Evolutionary conservation across 2,797 vertebrate species (phyloP), one percentile per base, ranked within the genome.

Genomic region (Poecilia velifera): DNA sequence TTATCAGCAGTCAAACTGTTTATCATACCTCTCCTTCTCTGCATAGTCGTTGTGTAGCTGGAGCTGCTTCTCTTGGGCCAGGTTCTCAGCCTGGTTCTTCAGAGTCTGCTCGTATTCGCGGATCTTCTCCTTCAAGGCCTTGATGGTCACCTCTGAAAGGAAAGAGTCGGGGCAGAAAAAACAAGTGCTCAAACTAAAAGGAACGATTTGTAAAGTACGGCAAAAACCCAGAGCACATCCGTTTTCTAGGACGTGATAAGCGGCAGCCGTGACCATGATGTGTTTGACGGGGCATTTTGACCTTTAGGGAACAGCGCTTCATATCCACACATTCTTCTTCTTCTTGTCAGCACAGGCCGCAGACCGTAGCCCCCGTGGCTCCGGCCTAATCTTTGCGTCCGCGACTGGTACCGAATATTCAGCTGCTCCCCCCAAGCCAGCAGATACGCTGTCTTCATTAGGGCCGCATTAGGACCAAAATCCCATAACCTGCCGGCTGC

Each of bases 81-180:
- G 96, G 86, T 96, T 98, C 95, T 99, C 97, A 0, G 97, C 97
- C 94, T 98, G 97, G 94, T 96, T 98, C 96, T 97, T 99, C 96
- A 99, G 93, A 84, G 97, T 98, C 96, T 98, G 98, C 85, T 99
- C 98, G 84, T 98, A 99, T 93, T 99, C 98, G 73, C 98, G 97
- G 94, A 99, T 98, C 95, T 98, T 99, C 95, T 99, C 98, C 95
- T 98, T 99, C 96, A 99, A 97, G 93, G 97, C 96, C 95, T 99
- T 99, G 90, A 99, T 99, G 87, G 98, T 99, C 94, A 99, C 98
- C 96, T 99, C 98, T 99, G 91, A 43, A 71, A 51, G 49, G 53
- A 66, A 70, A 45, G 39, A 74, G 49, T 84, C 34, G 71, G 75
- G 78, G 41, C 45, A 85, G 72, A 75, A 62, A 66, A 55, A 82